phyloP scores from a whole-genome alignment of 92 coral and sea anemone species.

The Zoanthus gigantus region DNA sequence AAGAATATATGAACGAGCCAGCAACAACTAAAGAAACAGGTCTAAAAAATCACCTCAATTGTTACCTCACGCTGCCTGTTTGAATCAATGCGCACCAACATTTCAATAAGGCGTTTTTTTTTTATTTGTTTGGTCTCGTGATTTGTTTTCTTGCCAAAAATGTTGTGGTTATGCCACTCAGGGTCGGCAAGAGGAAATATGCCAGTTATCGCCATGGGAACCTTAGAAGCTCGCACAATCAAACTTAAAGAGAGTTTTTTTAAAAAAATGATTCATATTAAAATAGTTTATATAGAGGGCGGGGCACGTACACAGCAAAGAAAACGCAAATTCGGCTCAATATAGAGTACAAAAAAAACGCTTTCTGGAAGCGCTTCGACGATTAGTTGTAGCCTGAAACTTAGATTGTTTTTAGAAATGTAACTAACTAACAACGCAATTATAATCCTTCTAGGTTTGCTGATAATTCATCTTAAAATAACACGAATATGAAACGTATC shows the following conservation, averaged over 20 bases:
- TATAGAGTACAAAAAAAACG: too few species aligned
- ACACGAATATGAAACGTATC: too few species aligned
- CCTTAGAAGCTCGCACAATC: neutral
- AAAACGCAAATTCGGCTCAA: too few species aligned
- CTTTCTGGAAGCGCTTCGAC: too few species aligned
- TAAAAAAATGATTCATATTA: neutral
- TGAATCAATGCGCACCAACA: neutral
- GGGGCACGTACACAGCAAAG: too few species aligned
- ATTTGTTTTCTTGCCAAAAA: slow-evolving; percentile 30
- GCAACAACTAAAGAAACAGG: slow-evolving; percentile 1
- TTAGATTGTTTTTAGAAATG: too few species aligned
- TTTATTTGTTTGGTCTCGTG: slow-evolving; percentile 26
- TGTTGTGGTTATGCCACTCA: slow-evolving; percentile 14
- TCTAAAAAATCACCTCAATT: neutral
- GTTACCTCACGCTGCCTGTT: neutral
- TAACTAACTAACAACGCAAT: too few species aligned
- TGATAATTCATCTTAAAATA: too few species aligned
- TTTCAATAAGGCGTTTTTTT: neutral
- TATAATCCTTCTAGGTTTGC: too few species aligned
- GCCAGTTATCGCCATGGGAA: slow-evolving; percentile 27
- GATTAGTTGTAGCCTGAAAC: too few species aligned
- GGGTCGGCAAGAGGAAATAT: slow-evolving; percentile 8
- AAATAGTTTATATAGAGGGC: neutral
- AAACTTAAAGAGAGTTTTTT: neutral
- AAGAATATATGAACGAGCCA: neutral